Conservation (phyloP, 2,113 vertebrate species). For the Siniperca chuatsi region DNA sequence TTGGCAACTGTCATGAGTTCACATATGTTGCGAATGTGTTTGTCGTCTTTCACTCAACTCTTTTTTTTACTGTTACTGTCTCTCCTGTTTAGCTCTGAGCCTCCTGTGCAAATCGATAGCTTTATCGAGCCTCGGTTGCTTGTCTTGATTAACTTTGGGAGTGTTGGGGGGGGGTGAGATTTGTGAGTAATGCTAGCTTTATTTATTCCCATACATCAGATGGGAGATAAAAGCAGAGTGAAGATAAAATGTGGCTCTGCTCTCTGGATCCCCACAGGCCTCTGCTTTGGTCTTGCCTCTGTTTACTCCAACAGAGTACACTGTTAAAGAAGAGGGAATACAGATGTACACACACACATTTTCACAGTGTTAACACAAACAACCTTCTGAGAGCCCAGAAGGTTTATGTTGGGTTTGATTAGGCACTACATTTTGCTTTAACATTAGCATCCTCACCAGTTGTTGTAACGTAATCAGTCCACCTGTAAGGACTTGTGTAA, state of each 20-base stretch:
- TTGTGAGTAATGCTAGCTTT: constrained; percentile 6
- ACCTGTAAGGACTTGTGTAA: no score
- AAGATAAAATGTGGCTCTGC: constrained; percentile 18
- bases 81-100: not conserved
- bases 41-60: constrained; percentile 19
- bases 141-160: constrained; percentile 20
- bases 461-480: no score
- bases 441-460: no score
- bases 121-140: not conserved
- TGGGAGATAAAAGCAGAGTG: constrained; percentile 32
- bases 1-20: constrained; percentile 12
- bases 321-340: not conserved
- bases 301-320: constrained; percentile 13
- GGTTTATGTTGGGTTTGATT: not conserved
- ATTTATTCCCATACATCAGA: constrained; percentile 38
- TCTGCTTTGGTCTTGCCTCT: constrained; percentile 23
- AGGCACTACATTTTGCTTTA: not conserved
- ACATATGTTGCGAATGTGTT: constrained; percentile 1
- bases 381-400: not conserved
- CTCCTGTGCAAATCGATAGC: constrained; percentile 13
- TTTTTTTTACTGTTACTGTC: not conserved
- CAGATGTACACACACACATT: not conserved
- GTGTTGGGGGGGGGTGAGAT: not conserved
- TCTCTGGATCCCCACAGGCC: constrained; percentile 30
- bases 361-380: constrained; percentile 13